Evolutionary conservation across 2,888 invertebrate species (phyloP), one percentile per base, ranked within the genome.

Genomic region (Galeopsomyia nigrocyanea): DNA sequence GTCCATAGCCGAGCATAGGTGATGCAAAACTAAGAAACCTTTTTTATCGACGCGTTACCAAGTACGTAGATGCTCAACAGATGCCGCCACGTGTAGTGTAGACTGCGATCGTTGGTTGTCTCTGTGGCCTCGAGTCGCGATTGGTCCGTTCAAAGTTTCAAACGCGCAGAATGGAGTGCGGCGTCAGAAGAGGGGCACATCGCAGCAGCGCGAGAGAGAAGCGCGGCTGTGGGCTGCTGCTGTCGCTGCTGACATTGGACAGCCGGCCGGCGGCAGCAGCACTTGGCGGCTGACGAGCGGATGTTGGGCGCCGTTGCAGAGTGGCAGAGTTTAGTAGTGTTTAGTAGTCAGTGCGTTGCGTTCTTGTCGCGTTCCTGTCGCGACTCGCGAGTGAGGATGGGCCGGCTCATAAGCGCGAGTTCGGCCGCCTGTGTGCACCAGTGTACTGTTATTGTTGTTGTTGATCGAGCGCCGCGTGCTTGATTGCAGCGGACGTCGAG

Each of bases 211-310:
- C 14, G 58, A 31, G 31, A 26, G 26, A 26, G 5, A 26, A 26
- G 5, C 3, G 26, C 26, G 26, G 26, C 26, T 26, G 26, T 5
- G 26, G 26, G 26, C 26, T 26, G n/a, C n/a, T n/a, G n/a, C n/a
- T n/a, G 16, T 17, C 9, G 57, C 22, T 31, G 31, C 31, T 31
- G 26, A 13, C 49, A 16, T 16, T 14, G 57, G 10, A 17, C 62
- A 14, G 76, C 80, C 82, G 80, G 80, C 80, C 80, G 81, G 83
- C 80, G 81, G 84, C 84, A 84, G 83, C 80, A 82, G 84, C 84
- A 84, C 81, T 85, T 80, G 78, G 84, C 82, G 83, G 79, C 80
- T 81, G 80, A 79, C 80, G 82, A 39, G 39, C 13, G 39, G 5
- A 39, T 39, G 39, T 39, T 39, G 39, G 10, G 2, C 77, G 81